Evolutionary conservation across 2,113 vertebrate genomes (phyloP).

Genomic region (Rhizomys pruinosus): DNA sequence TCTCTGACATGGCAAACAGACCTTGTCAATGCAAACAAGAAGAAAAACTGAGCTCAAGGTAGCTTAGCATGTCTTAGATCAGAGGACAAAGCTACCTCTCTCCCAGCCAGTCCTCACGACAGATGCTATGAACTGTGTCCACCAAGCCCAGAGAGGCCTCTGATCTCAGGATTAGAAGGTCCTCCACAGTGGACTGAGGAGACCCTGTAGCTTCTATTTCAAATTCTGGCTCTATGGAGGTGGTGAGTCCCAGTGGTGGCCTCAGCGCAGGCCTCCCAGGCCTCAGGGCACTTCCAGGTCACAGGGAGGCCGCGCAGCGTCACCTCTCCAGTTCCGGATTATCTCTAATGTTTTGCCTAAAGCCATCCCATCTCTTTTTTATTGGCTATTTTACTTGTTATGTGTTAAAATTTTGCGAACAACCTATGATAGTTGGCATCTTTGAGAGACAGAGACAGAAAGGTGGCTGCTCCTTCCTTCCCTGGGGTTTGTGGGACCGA

Average conservation of each 20-base stretch:
- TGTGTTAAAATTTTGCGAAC: slow-evolving; percentile 32
- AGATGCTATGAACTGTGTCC: background rate
- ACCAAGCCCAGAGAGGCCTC: background rate
- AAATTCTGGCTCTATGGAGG: background rate
- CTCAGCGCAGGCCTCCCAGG: background rate
- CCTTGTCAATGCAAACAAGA: background rate
- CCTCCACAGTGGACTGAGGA: background rate
- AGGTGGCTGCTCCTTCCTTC: too few relatives aligned
- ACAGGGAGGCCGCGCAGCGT: background rate
- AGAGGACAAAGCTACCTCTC: background rate
- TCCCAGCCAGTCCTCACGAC: background rate
- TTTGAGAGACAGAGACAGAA: background rate
- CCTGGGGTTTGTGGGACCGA: background rate
- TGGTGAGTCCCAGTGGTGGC: too few relatives aligned
- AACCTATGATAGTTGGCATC: background rate
- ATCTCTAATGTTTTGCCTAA: background rate
- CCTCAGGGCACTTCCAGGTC: background rate
- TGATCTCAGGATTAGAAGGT: background rate
- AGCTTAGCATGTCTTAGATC: slow-evolving; percentile 19
- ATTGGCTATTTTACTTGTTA: background rate
- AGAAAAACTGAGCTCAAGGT: background rate
- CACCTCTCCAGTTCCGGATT: background rate
- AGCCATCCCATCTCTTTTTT: background rate
- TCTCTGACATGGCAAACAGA: background rate
- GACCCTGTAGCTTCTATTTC: background rate